Evolutionary conservation across 2,113 vertebrate species (phyloP).

Genomic region (Psammodynastes pulverulentus): DNA sequence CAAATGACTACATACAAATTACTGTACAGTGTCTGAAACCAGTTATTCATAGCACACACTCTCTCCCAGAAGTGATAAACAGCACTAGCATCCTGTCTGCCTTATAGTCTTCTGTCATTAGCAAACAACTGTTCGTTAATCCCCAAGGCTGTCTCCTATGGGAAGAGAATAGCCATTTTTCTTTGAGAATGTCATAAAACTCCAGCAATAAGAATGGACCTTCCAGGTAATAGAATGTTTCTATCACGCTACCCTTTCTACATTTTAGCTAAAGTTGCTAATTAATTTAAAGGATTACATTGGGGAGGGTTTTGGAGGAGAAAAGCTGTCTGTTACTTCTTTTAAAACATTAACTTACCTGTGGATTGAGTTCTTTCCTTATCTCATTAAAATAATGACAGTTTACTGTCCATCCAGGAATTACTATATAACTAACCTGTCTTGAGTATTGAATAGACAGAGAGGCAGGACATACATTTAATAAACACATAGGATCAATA

Average conservation of each 20-base stretch:
- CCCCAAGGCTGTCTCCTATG: not conserved
- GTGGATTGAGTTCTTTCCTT: not conserved
- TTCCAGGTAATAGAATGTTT: accelerated
- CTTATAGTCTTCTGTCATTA: constrained; percentile 36
- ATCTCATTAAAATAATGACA: not conserved
- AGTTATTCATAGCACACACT: constrained; percentile 12
- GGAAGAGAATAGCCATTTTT: constrained; percentile 21
- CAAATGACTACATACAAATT: not conserved
- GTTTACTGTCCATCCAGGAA: not conserved
- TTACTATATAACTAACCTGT: not conserved
- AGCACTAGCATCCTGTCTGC: not conserved
- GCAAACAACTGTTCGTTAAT: constrained; percentile 48
- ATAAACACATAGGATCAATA: not conserved
- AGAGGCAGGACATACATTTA: not conserved
- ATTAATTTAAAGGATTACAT: not conserved
- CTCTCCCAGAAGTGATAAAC: constrained; percentile 30
- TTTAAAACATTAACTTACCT: not conserved
- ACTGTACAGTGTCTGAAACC: constrained; percentile 1
- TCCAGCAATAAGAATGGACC: not conserved
- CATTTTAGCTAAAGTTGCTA: accelerated
- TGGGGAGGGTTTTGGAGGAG: not conserved
- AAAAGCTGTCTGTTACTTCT: not conserved
- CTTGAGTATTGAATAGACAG: not conserved
- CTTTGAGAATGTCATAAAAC: constrained; percentile 45
- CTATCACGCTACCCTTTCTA: not conserved